Base-by-base conservation (phyloP, 2,888 invertebrate species). In the Fabriciana adippe region DNA sequence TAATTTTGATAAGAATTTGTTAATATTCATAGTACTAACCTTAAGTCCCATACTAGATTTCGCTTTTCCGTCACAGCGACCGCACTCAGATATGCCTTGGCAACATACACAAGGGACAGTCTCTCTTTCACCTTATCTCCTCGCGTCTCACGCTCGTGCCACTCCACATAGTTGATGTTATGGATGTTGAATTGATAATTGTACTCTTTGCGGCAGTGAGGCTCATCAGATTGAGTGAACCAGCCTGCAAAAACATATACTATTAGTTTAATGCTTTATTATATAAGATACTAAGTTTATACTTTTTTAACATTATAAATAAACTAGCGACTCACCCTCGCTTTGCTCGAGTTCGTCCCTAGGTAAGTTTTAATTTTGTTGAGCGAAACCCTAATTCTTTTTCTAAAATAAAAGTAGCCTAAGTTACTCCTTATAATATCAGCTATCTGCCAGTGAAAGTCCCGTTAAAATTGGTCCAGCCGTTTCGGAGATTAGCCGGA, bases 31-130 rank as follows among this genome's bases (percentile, higher is more conserved):
- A 18, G 4, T 59, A 67, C 69, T 21, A 35, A 93, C 93, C 92
- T 94, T 83, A 96, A 95, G 80, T 96, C 96, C 93, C 97, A 98
- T 26, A 97, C 96, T 78, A 98, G 89, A 86, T 98, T 98, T 77
- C 98, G 94, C 79, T 98, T 95, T 84, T 98, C 98, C 0, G 98
- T 97, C 41, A 98, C 96, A 82, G 95, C 96, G 64, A 98, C 94
- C 57, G 97, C 96, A 63, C 96, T 95, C 74, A 96, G 91, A 83
- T 97, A 97, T 6, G 97, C 95, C 81, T 95, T 94, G 63, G 95
- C 95, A 67, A 96, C 94, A 83, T 97, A 98, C 73, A 98, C 94
- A 62, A 98, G 92, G 48, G 96, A 96, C 74, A 94, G 92, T 81
- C 96, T 93, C 76, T 93, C 93, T 76, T 94, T 94, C 75, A 95